Evolutionary conservation across 2,888 invertebrate genomes (phyloP).

Genomic region (Archips xylosteana): DNA sequence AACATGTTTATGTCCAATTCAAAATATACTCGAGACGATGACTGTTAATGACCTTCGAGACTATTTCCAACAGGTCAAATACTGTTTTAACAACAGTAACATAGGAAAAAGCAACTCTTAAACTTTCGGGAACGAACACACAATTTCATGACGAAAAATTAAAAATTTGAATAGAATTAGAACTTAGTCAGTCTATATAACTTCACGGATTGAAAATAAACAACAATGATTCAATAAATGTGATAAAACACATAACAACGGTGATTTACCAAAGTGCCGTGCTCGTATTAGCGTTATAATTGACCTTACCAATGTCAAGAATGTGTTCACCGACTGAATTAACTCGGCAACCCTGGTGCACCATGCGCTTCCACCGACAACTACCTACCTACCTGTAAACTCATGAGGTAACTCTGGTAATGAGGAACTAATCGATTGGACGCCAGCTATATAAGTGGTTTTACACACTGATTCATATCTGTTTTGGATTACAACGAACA

Average conservation of each 20-base stretch:
- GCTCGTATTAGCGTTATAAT: constrained; percentile 57
- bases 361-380: constrained; percentile 2
- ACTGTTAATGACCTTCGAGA: too few species aligned
- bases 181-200: too few species aligned
- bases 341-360: constrained; percentile 63
- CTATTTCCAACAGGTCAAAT: too few species aligned
- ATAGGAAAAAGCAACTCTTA: too few species aligned
- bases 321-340: constrained; percentile 69
- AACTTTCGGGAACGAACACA: too few species aligned
- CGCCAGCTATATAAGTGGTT: constrained; percentile 1
- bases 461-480: constrained; percentile 20
- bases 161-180: too few species aligned
- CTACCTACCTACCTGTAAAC: too few species aligned
- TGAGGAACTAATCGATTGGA: constrained; percentile 25
- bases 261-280: constrained; percentile 42
- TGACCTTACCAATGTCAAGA: constrained; percentile 70
- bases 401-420: constrained; percentile 25
- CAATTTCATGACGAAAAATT: too few species aligned
- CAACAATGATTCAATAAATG: constrained; percentile 23
- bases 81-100: too few species aligned
- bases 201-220: too few species aligned
- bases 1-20: too few species aligned
- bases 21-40: too few species aligned
- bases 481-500: constrained; percentile 2
- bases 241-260: constrained; percentile 1